Percentiles rank a stretch among this genome's conserved stretches.
Conservation (phyloP, 1,140 invertebrate species). For the Drosophila pruinosa region DNA sequence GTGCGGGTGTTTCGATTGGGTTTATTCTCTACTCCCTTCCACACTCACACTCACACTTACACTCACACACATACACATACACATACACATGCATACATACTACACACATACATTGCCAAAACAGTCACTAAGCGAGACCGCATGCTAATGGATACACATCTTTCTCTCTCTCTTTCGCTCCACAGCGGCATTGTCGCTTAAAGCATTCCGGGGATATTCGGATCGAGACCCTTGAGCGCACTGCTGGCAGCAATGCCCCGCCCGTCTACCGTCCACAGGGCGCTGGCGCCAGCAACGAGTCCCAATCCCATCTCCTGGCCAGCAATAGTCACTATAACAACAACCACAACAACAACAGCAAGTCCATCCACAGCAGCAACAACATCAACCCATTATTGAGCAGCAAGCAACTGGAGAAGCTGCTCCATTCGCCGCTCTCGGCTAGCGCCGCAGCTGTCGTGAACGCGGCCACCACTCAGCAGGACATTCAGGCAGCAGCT, state of each 20-base stretch:
- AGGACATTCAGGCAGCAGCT: slow-evolving; percentile 70
- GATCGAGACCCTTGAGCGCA: slow-evolving; percentile 85
- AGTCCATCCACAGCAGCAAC: slow-evolving; percentile 16
- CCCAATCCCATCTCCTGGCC: slow-evolving; percentile 42
- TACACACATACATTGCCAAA: slow-evolving; percentile 17
- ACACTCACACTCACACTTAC: slow-evolving; percentile 27
- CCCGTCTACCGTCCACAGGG: slow-evolving; percentile 80
- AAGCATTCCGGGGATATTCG: slow-evolving; percentile 89
- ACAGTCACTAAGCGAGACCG: not conserved
- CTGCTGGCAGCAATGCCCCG: slow-evolving; percentile 39
- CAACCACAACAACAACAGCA: slow-evolving; percentile 31
- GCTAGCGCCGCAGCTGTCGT: slow-evolving; percentile 63
- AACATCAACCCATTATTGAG: slow-evolving; percentile 28
- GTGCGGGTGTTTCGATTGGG: slow-evolving; percentile 70
- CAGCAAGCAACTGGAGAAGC: slow-evolving; percentile 59
- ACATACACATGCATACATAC: slow-evolving; percentile 25
- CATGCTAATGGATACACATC: slow-evolving; percentile 14
- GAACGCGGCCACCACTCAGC: slow-evolving; percentile 68
- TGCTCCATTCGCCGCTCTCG: slow-evolving; percentile 68
- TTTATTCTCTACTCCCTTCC: not conserved
- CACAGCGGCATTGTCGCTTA: slow-evolving; percentile 88
- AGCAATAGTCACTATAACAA: slow-evolving; percentile 6
- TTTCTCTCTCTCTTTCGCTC: slow-evolving; percentile 13
- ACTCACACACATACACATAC: slow-evolving; percentile 22
- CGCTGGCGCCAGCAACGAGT: slow-evolving; percentile 63